A percentile compares a stretch with the other conserved stretches of the same genome.
Evolutionary conservation across 1,140 invertebrate genomes (phyloP).

Genomic region (Streblospio benedicti): DNA sequence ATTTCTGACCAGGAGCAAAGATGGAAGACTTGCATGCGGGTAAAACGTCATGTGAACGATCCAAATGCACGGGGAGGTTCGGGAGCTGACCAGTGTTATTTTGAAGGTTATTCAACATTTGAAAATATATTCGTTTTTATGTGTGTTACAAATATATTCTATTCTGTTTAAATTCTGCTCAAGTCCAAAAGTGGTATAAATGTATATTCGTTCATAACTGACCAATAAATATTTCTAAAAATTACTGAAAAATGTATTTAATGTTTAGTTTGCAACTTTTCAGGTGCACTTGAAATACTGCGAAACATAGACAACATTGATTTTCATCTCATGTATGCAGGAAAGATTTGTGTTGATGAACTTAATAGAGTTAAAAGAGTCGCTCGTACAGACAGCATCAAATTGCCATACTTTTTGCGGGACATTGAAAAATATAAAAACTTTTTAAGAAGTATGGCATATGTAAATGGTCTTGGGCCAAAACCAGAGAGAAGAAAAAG

Average conservation of each 20-base stretch:
- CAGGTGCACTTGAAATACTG: slow-evolving; percentile 44
- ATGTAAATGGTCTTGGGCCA: slow-evolving; percentile 32
- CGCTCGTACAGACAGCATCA: slow-evolving; percentile 32
- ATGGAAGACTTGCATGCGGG: slow-evolving; percentile 42
- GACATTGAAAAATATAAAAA: slow-evolving; percentile 37
- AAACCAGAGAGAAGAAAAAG: background rate
- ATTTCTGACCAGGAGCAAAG: slow-evolving; percentile 36
- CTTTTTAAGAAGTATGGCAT: slow-evolving; percentile 33
- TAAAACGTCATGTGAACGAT: slow-evolving; percentile 38
- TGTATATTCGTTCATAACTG: background rate
- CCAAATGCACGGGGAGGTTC: slow-evolving; percentile 39
- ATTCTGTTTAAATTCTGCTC: background rate
- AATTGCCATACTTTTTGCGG: slow-evolving; percentile 38
- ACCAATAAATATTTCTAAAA: background rate
- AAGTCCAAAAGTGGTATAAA: background rate
- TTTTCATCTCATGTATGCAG: slow-evolving; percentile 39
- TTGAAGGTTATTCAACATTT: slow-evolving; percentile 33
- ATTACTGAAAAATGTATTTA: background rate
- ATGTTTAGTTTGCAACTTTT: background rate
- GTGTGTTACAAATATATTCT: background rate
- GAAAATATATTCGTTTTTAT: background rate
- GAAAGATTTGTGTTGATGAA: slow-evolving; percentile 44
- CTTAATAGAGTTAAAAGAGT: slow-evolving; percentile 33
- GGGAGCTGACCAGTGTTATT: slow-evolving; percentile 45
- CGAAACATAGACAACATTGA: slow-evolving; percentile 42